Base-by-base conservation (phyloP, 2,797 vertebrate species). In the Eidolon dupreanum region DNA sequence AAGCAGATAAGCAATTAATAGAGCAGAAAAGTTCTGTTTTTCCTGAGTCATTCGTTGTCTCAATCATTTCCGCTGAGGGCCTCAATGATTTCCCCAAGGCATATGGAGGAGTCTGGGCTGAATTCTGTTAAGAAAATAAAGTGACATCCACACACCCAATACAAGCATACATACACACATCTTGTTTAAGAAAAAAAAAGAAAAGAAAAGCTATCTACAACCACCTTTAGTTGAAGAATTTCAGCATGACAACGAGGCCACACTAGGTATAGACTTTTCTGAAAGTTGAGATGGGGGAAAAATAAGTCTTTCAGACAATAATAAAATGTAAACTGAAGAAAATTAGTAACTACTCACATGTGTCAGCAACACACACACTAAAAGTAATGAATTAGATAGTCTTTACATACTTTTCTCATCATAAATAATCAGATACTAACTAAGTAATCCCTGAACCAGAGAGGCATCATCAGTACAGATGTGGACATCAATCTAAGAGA, bases 21-120 rank as follows among this genome's bases (percentile, higher is more conserved):
- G 99, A 99, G 92, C 99, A 99, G 97, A 99, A 99, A 28, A 99
- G 98, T 70, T 99, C 99, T 0, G 99, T 98, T 38, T 99, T 99
- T 94, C 99, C 99, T 33, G 99, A 98, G 2, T 92, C 97, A 97
- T 99, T 99, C 5, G 98, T 98, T 96, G 98, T 98, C 97, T 99
- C 99, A 8, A 99, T 97, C 99, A 99, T 99, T 89, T 99, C 99
- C 0, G 98, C 97, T 24, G 99, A 98, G 38, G 98, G 96, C 11
- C 98, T 99, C 92, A 98, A 89, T 5, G 98, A 98, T 88, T 98
- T 99, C 96, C 99, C 99, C 98, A 99, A 99, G 26, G 98, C 97
- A 88, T 99, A 99, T 0, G 99, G 97, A 75, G 99, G 99, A 26
- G 97, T 98, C 79, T 98, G 98, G 90, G 99, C 99, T 65, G 98